Evolutionary conservation across 2,888 invertebrate genomes (phyloP), one percentile per base, ranked within the genome.

Genomic region (Polietes domitor): DNA sequence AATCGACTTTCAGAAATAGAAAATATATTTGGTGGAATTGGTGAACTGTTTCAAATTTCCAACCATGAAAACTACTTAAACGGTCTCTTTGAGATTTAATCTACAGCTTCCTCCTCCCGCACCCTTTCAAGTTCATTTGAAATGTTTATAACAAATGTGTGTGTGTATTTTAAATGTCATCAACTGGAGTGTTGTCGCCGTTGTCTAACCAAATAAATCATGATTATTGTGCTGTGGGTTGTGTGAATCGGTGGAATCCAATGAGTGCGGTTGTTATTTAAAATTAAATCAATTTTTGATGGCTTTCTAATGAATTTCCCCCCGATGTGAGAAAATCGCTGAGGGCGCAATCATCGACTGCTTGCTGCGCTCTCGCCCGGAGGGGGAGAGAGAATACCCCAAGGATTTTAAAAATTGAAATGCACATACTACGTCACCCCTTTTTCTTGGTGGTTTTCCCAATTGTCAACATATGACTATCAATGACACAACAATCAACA

Each of bases 221-320:
- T 65, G 37, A 15, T 61, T 61, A 61, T 61, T 55, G 28, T 61
- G 12, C 55, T 26, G 61, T 19, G n/a, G n/a, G n/a, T n/a, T n/a
- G n/a, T n/a, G n/a, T n/a, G n/a, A n/a, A n/a, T n/a, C 63, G 17
- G 21, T 19, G 3, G 65, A 41, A 37, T 65, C 10, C 17, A 21
- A 28, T 61, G 12, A 12, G 37, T 19, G 21, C 24, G 37, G 26
- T 1, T 63, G 55, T 73, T 37, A 68, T 10, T 47, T 61, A 63
- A 68, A 65, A 65, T 24, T 28, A 32, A 71, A 75, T 73, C 19
- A 68, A 68, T 63, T 68, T 3, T 71, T 61, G 43, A 74, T 70
- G n/a, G 15, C 17, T 70, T 68, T 74, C 53, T 80, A 83, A 77
- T 80, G 80, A 77, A 83, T n/a, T 37, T 37, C 37, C 71, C 55